These are phyloP conservation scores for Oncorhynchus tshawytscha DNA, from an alignment of 2,113 vertebrate genomes.

Conservation along the genomic window DNA sequence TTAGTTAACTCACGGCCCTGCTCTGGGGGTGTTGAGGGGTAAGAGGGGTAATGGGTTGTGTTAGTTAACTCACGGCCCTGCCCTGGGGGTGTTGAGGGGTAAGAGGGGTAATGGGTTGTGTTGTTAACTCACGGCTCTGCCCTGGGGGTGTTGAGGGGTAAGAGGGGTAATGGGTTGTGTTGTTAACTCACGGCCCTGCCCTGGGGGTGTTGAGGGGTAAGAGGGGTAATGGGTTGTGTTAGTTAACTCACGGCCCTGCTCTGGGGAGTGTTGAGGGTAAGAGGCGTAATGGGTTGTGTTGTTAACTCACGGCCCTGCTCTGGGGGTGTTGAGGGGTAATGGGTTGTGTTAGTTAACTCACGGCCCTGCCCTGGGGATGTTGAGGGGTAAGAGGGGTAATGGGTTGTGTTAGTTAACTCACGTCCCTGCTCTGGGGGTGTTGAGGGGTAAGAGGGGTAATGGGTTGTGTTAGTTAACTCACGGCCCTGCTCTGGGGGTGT, in stretches of 20 bases:
- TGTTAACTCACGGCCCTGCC: conserved; percentile 72
- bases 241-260: no score
- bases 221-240: no score
- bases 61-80: conserved; percentile 73
- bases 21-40: not conserved
- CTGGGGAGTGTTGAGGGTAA: no score
- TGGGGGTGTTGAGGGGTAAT: no score
- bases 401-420: conserved; percentile 62
- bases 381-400: not conserved
- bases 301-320: conserved; percentile 9
- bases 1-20: conserved; percentile 39
- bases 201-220: no score
- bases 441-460: no score
- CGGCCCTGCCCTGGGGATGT: no score
- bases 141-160: not conserved
- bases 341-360: conserved; percentile 22
- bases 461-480: conserved; percentile 76
- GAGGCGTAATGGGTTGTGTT: not conserved
- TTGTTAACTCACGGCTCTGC: conserved; percentile 73
- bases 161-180: conserved; percentile 44
- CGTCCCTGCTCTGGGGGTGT: not conserved
- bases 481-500: conserved; percentile 53
- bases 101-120: conserved; percentile 52
- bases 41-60: conserved; percentile 50
- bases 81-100: not conserved